Evolutionary conservation across 2,888 invertebrate genomes (phyloP), one percentile per base, ranked within the genome.

Genomic region (Hirtodrosophila histrioides): DNA sequence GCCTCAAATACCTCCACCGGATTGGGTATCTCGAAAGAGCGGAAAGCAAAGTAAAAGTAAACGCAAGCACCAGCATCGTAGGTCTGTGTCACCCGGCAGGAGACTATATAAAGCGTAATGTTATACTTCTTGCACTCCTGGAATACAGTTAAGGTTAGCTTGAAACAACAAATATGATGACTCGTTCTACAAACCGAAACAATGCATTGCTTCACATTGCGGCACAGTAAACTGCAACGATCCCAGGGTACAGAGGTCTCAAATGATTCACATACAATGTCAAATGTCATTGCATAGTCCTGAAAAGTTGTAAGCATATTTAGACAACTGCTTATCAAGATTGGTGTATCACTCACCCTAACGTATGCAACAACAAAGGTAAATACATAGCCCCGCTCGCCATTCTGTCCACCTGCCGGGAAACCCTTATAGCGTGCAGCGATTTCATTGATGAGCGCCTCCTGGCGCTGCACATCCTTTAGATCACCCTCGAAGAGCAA

Each of bases 231-330:
- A 29, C 95, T 92, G 9, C 97, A 95, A 54, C 96, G 94, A 92
- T 98, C 97, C 99, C 99, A 99, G 1, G 99, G 96, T 2, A 98
- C 98, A 0, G 99, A 99, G 0, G 99, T 99, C 92, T 99, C 99
- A 93, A 99, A 99, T 0, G 99, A 99, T 92, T 99, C 99, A 0
- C 98, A 96, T 2, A 99, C 95, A 12, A 98, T 94, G 75, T 95
- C 94, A 17, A 17, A 17, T 17, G 17, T 17, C 17, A 17, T 91
- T 95, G 97, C 99, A 49, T 99, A 92, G 91, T 99, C 99, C 97
- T 97, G 91, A 11, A 61, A n/a, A 35, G 3, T n/a, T n/a, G 1
- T 11, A 4, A 3, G 12, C 8, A 43, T 1, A 17, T 1, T 17
- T 17, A 17, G 1, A 17, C 1, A 17, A 17, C 1, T 17, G 17